Evolutionary conservation across 2,113 vertebrate species (phyloP), one percentile per base, ranked within the genome.

Genomic region (Egretta garzetta): DNA sequence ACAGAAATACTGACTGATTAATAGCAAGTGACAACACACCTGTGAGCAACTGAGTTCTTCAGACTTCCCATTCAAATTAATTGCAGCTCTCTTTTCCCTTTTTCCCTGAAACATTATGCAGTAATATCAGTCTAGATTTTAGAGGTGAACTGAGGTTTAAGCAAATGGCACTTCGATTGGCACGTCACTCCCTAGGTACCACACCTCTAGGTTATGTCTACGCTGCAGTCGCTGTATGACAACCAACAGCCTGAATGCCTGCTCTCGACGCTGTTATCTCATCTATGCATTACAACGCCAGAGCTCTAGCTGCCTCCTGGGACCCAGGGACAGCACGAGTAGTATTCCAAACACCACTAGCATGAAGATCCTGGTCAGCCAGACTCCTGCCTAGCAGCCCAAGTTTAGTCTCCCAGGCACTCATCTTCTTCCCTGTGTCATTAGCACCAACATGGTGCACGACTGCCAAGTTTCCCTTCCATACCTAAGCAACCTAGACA

Each of bases 271-370:
- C 26, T 17, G 12, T n/a, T 21, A 39, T 12, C 26, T 47, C 37
- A 52, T 9, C 28, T 45, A 8, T 2, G 14, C 14, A 10, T 47
- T 33, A 28, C 33, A 58, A 9, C 0, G 1, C n/a, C 43, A 49
- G 50, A 49, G 30, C 13, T 60, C 56, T 33, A 2, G 19, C 49
- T 41, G 56, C 30, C n/a, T 43, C 33, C 62, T 30, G 53, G 43
- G 22, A 32, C 8, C 2, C 50, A 49, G n/a, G 23, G 22, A 37
- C 15, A 92, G 50, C 26, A 71, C 0, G 0, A 47, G 18, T 4
- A 52, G 6, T 7, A 13, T 10, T 83, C 64, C 37, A 47, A 58
- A 58, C 10, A 59, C 11, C 18, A 23, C 16, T 9, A 15, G 23
- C 37, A 12, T 28, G 9, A 70, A 59, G 50, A 74, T 24, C 19